Evolutionary conservation across 2,113 vertebrate genomes (phyloP), one percentile per base, ranked within the genome.

Genomic region (Channa argus): DNA sequence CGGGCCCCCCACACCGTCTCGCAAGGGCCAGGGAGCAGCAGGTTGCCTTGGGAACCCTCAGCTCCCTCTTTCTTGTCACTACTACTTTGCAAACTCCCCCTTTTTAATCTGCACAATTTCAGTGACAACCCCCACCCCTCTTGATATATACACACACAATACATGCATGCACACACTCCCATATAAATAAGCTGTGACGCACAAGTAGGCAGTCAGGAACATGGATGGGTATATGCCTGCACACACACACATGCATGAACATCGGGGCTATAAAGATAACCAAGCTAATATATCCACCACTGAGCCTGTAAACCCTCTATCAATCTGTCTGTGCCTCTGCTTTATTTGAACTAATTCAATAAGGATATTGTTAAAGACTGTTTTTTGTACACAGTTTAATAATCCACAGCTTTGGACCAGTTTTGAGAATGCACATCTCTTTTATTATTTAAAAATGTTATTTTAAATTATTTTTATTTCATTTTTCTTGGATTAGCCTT

Each of bases 1-100:
- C 61, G 79, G 77, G 73, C 84, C 83, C 86, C 88, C 88, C 75
- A 75, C 81, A 65, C 80, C 90, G 75, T 68, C 77, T 87, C 72
- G 64, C 82, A 80, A 66, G 90, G 82, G 86, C 88, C 86, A 87
- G 73, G 69, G 84, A 91, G 88, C 91, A 92, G 87, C 91, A 91
- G 88, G 92, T 94, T 93, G 90, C 92, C 92, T 88, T 94, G 91
- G 93, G 91, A 94, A 94, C 92, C 84, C 77, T 83, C 67, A 14
- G 67, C 88, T 82, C 68, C 84, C 80, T 89, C 78, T 90, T 89
- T 89, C 82, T 90, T 89, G 86, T 84, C 87, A 80, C 85, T 86
- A 79, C 82, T 84, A 79, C 74, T 62, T 70, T 65, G 59, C 69
- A 83, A 67, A 49, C 83, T 55, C 87, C 71, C 80, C 73, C 67